A percentile compares a stretch with the other conserved stretches of the same genome.
phyloP scores from a whole-genome alignment of 1,140 invertebrate genomes.

The Delia radicum region DNA sequence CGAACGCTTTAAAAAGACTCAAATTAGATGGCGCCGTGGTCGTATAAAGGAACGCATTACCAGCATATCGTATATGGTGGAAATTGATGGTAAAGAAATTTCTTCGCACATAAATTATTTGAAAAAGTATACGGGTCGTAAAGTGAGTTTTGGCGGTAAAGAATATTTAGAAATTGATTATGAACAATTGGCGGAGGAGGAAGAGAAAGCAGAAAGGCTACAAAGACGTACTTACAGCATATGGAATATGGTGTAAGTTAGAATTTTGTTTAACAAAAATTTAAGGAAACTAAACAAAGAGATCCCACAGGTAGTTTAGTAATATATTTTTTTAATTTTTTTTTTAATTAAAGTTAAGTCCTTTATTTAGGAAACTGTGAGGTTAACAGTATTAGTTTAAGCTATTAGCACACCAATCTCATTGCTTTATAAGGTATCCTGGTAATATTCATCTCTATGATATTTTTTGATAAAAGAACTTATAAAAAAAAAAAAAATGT shows the following conservation, averaged over 20 bases:
- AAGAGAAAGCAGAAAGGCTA: conserved; percentile 36
- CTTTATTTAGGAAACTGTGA: too few species aligned
- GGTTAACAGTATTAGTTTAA: too few species aligned
- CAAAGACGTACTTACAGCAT: conserved; percentile 47
- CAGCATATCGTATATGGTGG: conserved; percentile 50
- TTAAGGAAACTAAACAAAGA: not conserved
- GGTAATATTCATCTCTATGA: too few species aligned
- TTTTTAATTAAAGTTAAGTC: too few species aligned
- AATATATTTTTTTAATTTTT: too few species aligned
- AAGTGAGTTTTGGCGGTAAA: conserved; percentile 50
- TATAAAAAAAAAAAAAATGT: too few species aligned
- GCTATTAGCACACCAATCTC: too few species aligned
- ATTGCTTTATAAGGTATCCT: too few species aligned
- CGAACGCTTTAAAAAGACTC: conserved; percentile 49
- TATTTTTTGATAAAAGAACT: too few species aligned
- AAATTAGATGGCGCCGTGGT: conserved; percentile 49
- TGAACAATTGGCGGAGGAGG: conserved; percentile 50
- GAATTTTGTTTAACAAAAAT: not conserved
- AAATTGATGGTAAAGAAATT: conserved; percentile 51
- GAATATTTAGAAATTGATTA: conserved; percentile 54
- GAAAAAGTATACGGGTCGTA: conserved; percentile 50
- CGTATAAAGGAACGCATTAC: conserved; percentile 47
- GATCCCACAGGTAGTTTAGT: too few species aligned
- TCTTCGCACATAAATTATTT: conserved; percentile 50
- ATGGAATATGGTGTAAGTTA: conserved; percentile 49